Evolutionary conservation across 2,888 invertebrate genomes (phyloP).

Genomic region (Pharmacophagus antenor): DNA sequence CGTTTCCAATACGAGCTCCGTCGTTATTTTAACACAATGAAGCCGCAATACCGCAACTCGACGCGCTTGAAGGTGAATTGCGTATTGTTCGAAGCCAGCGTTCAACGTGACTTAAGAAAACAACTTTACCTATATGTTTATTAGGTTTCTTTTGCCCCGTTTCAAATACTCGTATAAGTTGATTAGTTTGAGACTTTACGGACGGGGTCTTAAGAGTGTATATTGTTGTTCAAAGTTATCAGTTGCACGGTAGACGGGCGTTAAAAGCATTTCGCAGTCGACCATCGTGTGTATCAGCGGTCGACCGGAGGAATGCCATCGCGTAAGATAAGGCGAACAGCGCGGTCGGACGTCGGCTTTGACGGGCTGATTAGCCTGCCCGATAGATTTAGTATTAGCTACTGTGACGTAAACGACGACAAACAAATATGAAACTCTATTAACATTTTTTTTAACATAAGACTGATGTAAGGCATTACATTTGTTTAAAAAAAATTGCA

Average conservation of each 20-base stretch:
- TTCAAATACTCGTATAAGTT: conserved; percentile 37
- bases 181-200: conserved; percentile 41
- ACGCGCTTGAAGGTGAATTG: conserved; percentile 80
- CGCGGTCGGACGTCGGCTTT: conserved; percentile 49
- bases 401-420: conserved; percentile 20
- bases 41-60: conserved; percentile 80
- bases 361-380: conserved; percentile 40
- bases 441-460: background rate
- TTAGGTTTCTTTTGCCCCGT: conserved; percentile 71
- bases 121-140: conserved; percentile 67
- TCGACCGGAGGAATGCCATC: conserved; percentile 76
- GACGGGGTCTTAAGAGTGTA: conserved; percentile 33
- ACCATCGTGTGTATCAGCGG: conserved; percentile 76
- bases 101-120: conserved; percentile 72
- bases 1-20: conserved; percentile 67
- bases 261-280: conserved; percentile 80
- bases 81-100: conserved; percentile 78
- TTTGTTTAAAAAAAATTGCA: too few species aligned
- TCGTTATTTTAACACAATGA: conserved; percentile 79
- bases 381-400: conserved; percentile 7
- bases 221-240: conserved; percentile 40
- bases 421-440: background rate
- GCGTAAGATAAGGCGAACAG: conserved; percentile 72
- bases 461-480: too few species aligned
- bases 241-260: conserved; percentile 56